These are phyloP conservation scores for Aphidius colemani DNA, from an alignment of 2,888 invertebrate genomes.

Conservation along the genomic window DNA sequence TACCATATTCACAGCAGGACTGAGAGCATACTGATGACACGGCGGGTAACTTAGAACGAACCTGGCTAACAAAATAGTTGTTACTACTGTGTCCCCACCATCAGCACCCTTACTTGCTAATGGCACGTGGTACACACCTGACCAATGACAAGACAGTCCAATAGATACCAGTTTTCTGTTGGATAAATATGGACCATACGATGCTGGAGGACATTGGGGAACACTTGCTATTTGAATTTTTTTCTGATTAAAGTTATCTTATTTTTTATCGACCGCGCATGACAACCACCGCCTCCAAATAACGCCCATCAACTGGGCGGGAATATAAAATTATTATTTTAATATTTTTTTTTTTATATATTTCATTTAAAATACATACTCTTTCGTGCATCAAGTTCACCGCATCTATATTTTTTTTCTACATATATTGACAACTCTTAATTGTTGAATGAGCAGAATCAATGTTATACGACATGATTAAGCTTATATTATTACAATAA, in stretches of 20 bases:
- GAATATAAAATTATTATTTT: background rate
- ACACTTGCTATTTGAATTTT: conserved; percentile 42
- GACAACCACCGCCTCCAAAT: conserved; percentile 32
- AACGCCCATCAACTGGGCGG: conserved; percentile 13
- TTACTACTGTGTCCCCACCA: conserved; percentile 41
- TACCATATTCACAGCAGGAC: conserved; percentile 61
- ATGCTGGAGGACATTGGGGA: conserved; percentile 50
- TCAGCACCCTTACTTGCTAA: conserved; percentile 12
- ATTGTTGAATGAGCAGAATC: no score
- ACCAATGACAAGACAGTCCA: conserved; percentile 12
- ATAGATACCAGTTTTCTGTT: conserved; percentile 54
- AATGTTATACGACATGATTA: no score
- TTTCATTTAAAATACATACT: no score
- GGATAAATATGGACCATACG: conserved; percentile 44
- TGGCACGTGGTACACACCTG: conserved; percentile 1
- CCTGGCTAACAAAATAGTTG: conserved; percentile 27
- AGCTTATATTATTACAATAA: no score
- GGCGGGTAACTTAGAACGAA: conserved; percentile 58
- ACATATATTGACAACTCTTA: no score
- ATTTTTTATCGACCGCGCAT: conserved; percentile 39
- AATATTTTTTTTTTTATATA: no score
- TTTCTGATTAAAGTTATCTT: background rate
- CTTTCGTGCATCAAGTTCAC: no score
- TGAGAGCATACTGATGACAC: conserved; percentile 49
- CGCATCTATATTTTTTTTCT: no score